Percentiles rank a stretch among this genome's conserved stretches.
Evolutionary conservation across 2,113 vertebrate species (phyloP).

Genomic region (Oryzias curvinotus): DNA sequence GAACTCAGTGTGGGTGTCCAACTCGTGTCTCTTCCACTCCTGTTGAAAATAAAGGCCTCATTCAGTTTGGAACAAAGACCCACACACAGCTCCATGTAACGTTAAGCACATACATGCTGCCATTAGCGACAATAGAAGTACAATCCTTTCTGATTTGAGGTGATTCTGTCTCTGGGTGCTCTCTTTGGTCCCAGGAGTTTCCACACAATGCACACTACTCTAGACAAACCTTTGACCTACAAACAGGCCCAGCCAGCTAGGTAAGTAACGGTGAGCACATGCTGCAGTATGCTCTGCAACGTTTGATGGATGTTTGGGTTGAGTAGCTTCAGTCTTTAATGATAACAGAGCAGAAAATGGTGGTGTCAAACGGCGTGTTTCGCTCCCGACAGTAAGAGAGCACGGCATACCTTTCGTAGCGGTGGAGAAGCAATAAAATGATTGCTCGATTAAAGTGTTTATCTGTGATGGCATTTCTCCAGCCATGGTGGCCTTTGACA

Average conservation of each 20-base stretch:
- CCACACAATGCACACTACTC: constrained; percentile 60
- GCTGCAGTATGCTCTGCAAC: constrained; percentile 37
- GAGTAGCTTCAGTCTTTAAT: neutral
- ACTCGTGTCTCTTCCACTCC: constrained; percentile 44
- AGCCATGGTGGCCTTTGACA: constrained; percentile 36
- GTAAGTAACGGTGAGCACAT: constrained; percentile 30
- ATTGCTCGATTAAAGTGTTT: constrained; percentile 10
- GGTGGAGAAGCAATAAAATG: constrained; percentile 6
- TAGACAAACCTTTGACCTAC: constrained; percentile 59
- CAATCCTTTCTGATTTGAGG: constrained; percentile 48
- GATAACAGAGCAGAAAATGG: too few species aligned
- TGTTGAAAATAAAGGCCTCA: constrained; percentile 69
- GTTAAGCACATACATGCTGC: constrained; percentile 51
- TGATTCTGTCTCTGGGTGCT: constrained; percentile 43
- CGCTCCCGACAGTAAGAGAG: too few species aligned
- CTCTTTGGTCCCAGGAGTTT: constrained; percentile 51
- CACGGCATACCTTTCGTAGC: too few species aligned
- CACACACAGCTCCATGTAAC: constrained; percentile 56
- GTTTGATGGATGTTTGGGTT: constrained; percentile 15
- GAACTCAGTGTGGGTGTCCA: constrained; percentile 22
- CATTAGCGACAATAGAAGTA: constrained; percentile 50
- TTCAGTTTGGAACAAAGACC: constrained; percentile 75
- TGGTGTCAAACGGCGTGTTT: too few species aligned
- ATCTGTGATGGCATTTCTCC: constrained; percentile 20
- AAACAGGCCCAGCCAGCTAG: constrained; percentile 43